Conservation (phyloP, 2,113 vertebrate species). For the Pterophyllum scalare region DNA sequence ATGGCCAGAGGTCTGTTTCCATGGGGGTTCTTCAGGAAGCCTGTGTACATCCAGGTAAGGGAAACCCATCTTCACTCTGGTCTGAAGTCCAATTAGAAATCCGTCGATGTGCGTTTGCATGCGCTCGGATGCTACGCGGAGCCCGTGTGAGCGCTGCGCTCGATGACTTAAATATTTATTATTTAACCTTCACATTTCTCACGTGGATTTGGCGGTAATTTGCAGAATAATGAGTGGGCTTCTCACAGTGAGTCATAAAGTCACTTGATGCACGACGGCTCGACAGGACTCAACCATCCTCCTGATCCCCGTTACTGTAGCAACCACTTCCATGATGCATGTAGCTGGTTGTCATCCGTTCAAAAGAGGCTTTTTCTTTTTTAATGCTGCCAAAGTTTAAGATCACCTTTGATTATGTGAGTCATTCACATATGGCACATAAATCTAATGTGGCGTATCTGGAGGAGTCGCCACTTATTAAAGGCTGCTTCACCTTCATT, state of each 20-base stretch:
- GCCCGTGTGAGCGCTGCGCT: neutral
- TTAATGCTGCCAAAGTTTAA: conserved; percentile 29
- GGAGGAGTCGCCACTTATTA: neutral
- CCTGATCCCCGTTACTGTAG: conserved; percentile 64
- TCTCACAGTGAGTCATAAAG: conserved; percentile 37
- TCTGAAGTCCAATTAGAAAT: neutral
- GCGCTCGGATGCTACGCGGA: neutral
- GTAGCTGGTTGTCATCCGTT: conserved; percentile 15
- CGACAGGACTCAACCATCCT: conserved; percentile 44
- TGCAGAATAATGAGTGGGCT: neutral
- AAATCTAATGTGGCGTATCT: neutral
- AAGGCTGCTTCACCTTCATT: neutral
- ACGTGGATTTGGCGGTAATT: neutral
- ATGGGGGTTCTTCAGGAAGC: conserved; percentile 87
- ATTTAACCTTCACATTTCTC: neutral
- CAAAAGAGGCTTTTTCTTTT: neutral
- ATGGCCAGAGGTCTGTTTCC: conserved; percentile 90
- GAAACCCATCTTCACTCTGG: conserved; percentile 35
- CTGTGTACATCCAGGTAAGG: conserved; percentile 88
- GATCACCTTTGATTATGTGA: neutral
- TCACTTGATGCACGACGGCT: conserved; percentile 66
- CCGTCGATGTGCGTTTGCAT: neutral
- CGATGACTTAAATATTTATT: neutral
- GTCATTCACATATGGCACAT: neutral
- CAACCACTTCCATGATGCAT: conserved; percentile 60